A percentile compares a stretch with the other conserved stretches of the same genome.
Conservation (phyloP, 2,797 vertebrate genomes). For the Dipus sagitta region DNA sequence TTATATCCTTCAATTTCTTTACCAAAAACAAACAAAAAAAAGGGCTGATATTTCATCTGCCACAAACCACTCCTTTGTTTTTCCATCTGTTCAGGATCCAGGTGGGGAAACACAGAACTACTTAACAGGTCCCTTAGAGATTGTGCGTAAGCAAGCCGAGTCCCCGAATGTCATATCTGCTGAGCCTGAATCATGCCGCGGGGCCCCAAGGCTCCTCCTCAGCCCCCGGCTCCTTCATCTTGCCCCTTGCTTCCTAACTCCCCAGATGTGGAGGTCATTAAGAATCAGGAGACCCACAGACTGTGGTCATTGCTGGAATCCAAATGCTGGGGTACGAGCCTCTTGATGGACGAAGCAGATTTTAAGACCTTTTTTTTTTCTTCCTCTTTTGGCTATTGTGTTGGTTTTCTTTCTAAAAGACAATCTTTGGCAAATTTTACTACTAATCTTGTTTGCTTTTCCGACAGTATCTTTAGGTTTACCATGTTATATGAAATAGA, state of each 20-base stretch:
- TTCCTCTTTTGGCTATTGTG: not conserved
- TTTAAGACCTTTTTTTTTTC: not conserved
- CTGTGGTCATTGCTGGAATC: not conserved
- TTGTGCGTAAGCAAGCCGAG: too few relatives aligned
- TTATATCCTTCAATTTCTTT: not conserved
- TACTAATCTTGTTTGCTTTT: conserved; percentile 53
- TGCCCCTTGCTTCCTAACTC: not conserved
- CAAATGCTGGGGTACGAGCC: not conserved
- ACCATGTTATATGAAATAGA: conserved; percentile 40
- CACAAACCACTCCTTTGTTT: not conserved
- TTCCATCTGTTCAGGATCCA: conserved; percentile 4
- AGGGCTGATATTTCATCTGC: conserved; percentile 8
- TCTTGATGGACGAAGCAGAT: not conserved
- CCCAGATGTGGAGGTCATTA: not conserved
- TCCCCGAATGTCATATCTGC: not conserved
- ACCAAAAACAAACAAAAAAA: not conserved
- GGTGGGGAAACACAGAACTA: not conserved
- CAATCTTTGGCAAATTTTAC: conserved; percentile 63
- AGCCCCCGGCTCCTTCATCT: accelerated
- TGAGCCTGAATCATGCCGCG: not conserved
- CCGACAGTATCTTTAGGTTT: conserved; percentile 64
- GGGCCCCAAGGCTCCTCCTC: accelerated
- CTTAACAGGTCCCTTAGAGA: not conserved
- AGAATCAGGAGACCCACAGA: not conserved
- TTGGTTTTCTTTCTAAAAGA: conserved; percentile 16